Evolutionary conservation across 2,113 vertebrate genomes (phyloP), one percentile per base, ranked within the genome.

Genomic region (Callocephalon fimbriatum): DNA sequence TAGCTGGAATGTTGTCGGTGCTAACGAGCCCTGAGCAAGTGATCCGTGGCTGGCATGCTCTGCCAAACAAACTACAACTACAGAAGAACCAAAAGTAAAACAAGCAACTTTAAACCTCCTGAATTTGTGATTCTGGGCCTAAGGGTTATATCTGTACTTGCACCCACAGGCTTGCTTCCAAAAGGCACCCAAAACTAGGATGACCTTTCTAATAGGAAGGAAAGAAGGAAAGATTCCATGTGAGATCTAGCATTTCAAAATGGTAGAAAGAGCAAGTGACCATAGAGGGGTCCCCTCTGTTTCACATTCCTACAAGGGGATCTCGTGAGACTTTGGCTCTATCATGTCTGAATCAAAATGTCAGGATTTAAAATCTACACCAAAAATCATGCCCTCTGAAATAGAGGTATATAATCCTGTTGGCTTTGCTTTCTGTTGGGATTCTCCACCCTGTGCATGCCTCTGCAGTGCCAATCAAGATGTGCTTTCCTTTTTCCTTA

Each of bases 221-320:
- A 89, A 89, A 83, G 75, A 92, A 93, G 68, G 67, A 47, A 96
- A 81, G 83, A 91, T 97, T 90, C 86, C 91, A 91, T 78, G 72
- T 89, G 84, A 92, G 82, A 92, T 22, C 16, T 35, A 77, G 77
- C 68, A 95, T 94, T 95, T 95, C 56, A 79, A 85, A 90, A 95
- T 27, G 73, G 83, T 67, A 93, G 68, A 94, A 82, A 81, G 70
- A 91, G 61, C 68, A 94, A 53, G 44, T 53, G 73, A 75, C 74
- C 82, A 71, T 4, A 18, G 25, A 72, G 70, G 37, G 58, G 56
- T 14, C 7, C 50, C 59, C 54, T 76, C 54, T 42, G 48, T 31
- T 73, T 85, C 91, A 87, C 48, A 96, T 85, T 93, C 80, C 86
- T 82, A n/a, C 40, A 76, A 50, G 70, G 89, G 58, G 68, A 94